phyloP scores from a whole-genome alignment of 92 coral and sea anemone genomes.

The Chrysogorgia sp. region DNA sequence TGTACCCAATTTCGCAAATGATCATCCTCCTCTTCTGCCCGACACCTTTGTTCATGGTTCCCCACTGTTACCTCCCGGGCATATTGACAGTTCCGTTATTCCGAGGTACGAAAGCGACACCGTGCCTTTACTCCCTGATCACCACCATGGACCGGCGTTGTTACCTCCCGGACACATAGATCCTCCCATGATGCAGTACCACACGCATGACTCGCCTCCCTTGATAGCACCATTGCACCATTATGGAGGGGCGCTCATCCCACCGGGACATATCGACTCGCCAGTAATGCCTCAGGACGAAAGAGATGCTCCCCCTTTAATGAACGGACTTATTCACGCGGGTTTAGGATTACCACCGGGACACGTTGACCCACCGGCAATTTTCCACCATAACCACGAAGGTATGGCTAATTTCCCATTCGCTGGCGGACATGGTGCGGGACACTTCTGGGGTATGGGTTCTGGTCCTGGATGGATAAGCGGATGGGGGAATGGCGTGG shows the following conservation, averaged over 20 bases:
- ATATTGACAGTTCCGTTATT: conserved; percentile 21
- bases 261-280: conserved; percentile 44
- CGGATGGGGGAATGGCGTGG: conserved; percentile 32
- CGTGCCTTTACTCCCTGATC: conserved; percentile 29
- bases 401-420: conserved; percentile 40
- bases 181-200: conserved; percentile 25
- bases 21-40: conserved; percentile 37
- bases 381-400: conserved; percentile 24
- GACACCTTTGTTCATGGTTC: conserved; percentile 21
- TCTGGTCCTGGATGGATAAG: conserved; percentile 38
- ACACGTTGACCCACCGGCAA: conserved; percentile 39
- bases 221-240: conserved; percentile 39
- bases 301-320: conserved; percentile 32
- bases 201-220: conserved; percentile 36
- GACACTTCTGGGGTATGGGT: conserved; percentile 48
- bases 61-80: conserved; percentile 37
- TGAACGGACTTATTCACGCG: conserved; percentile 40
- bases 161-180: conserved; percentile 49
- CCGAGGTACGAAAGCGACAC: conserved; percentile 40
- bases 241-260: conserved; percentile 29
- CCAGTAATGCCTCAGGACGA: conserved; percentile 46
- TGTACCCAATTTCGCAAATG: conserved; percentile 30
- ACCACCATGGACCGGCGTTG: conserved; percentile 10
- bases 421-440: conserved; percentile 38
- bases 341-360: conserved; percentile 41